Conservation (phyloP, 2,888 invertebrate genomes). For the Leptopterna dolabrata region DNA sequence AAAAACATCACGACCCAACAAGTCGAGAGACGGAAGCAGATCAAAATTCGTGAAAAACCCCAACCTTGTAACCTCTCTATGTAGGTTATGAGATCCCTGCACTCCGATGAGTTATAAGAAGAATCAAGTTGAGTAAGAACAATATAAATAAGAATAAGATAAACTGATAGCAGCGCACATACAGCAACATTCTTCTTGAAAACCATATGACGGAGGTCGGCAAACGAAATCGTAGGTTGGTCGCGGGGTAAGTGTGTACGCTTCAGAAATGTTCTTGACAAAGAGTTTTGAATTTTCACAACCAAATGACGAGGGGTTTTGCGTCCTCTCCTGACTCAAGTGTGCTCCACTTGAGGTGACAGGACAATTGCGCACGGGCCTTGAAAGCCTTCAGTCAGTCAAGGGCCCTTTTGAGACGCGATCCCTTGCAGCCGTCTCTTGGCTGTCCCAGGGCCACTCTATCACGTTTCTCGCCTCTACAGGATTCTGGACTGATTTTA, state of each 20-base stretch:
- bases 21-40: no score
- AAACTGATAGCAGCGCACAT: no score
- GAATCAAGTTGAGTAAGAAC: no score
- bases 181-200: neutral
- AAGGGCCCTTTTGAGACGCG: conserved; percentile 15
- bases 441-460: neutral
- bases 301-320: neutral
- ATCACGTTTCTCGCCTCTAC: neutral
- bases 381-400: conserved; percentile 4
- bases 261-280: neutral
- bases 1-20: no score
- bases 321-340: neutral
- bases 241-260: neutral
- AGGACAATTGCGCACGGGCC: conserved; percentile 24
- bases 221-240: neutral
- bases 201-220: no score
- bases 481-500: no score
- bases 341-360: neutral
- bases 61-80: no score
- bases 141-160: no score
- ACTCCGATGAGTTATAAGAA: no score
- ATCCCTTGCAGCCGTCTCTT: neutral
- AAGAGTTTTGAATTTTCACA: neutral
- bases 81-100: no score
- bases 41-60: no score